Base-by-base conservation (phyloP, 2,113 vertebrate genomes). In the Oxygymnocypris stewartii region DNA sequence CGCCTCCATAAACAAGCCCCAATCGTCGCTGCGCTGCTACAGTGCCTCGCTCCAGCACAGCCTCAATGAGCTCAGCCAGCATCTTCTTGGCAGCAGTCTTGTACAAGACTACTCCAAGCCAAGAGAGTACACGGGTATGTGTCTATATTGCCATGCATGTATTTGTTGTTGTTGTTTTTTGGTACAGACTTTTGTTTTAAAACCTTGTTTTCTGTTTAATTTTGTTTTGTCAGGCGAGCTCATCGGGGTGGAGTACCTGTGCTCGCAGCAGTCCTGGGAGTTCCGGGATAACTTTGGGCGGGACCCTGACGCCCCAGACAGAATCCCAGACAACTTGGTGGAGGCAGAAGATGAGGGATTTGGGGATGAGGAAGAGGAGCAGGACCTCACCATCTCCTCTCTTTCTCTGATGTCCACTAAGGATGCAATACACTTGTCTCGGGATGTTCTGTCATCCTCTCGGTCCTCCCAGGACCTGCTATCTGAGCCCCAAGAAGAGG, bases 11-110 rank as follows among this genome's bases (percentile, higher is more conserved):
- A 10, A 10, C 3, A 28, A 40, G 2, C 12, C 31, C 6, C n/a
- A 28, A 4, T n/a, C 1, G 40, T 75, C 40, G 40, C 86, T 87
- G 69, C 57, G 59, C 40, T 51, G 31, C 25, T 83, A 78, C 80
- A 69, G 71, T 77, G 80, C 40, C 51, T 42, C 16, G 6, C 69
- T 76, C 23, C 79, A 83, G 79, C 79, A 76, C 37, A 44, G 25
- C 13, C 49, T 76, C 23, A 75, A 81, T 40, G 11, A 37, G 54
- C 54, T 81, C 79, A 42, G 54, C 6, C 59, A 82, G 79, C 9
- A 5, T 44, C 18, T 65, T 47, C 37, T 69, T n/a, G 75, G 75
- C 23, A 1, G 25, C 2, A 28, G 44, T 77, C 75, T 77, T 14
- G n/a, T 51, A 3, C n/a, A 28, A 77, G 44, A 28, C 75, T 77